Evolutionary conservation across 2,888 invertebrate genomes (phyloP).

Genomic region (Matsumyia berberina): DNA sequence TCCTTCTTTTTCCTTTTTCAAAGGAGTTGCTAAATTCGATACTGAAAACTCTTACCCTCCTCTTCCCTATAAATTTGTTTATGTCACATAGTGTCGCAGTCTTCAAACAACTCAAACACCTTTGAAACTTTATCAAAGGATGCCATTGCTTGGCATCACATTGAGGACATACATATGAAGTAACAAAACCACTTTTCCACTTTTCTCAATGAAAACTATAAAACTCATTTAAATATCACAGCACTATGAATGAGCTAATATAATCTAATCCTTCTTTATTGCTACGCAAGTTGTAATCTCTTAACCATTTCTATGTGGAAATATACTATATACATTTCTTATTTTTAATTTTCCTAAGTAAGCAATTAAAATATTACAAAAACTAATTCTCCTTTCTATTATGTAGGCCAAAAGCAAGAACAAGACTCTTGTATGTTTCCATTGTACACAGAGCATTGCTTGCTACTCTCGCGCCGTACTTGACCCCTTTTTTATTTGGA

Average conservation of each 20-base stretch:
- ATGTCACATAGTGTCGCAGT: too few species aligned
- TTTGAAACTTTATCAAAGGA: too few species aligned
- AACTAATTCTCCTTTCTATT: slow-evolving; percentile 37
- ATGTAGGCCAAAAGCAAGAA: slow-evolving; percentile 70
- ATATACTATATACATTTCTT: background rate
- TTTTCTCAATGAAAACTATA: background rate
- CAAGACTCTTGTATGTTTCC: slow-evolving; percentile 47
- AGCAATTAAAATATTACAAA: slow-evolving; percentile 70
- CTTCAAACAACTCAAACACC: too few species aligned
- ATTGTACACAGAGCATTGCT: slow-evolving; percentile 40
- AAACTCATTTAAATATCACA: background rate
- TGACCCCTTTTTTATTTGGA: slow-evolving; percentile 73
- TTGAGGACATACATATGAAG: too few species aligned
- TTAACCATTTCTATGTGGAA: background rate
- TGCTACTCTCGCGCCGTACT: slow-evolving; percentile 63
- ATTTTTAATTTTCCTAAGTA: slow-evolving; percentile 63
- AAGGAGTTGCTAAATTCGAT: too few species aligned
- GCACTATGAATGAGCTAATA: slow-evolving; percentile 5
- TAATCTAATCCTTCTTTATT: slow-evolving; percentile 42
- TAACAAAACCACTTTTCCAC: too few species aligned
- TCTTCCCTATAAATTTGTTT: too few species aligned
- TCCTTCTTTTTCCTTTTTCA: too few species aligned
- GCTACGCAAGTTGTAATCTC: slow-evolving; percentile 29
- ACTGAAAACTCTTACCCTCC: too few species aligned
- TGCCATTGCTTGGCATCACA: too few species aligned